Evolutionary conservation across 2,888 invertebrate genomes (phyloP), one percentile per base, ranked within the genome.

Genomic region (Pollenia labialis): DNA sequence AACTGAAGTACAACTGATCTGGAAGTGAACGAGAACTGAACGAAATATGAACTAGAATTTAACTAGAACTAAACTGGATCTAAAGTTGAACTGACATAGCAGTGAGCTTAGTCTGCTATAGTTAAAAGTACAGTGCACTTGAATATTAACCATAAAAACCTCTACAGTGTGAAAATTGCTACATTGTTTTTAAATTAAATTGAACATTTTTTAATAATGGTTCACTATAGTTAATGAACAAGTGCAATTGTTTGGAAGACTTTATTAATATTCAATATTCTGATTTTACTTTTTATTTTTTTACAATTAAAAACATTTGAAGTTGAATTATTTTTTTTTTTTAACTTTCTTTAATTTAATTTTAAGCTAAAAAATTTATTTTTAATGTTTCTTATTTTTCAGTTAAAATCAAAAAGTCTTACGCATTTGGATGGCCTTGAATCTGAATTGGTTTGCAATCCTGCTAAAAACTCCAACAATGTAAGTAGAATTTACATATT

Each of bases 261-360:
- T 97, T 97, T 94, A 95, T 97, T 90, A 95, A 97, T 77, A 97
- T 97, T 93, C 97, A 97, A 93, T 96, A 32, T 32, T 32, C 6
- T 32, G 32, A 32, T 32, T 97, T 97, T 89, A 97, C 8, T 0
- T 16, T 62, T 60, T 14, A 12, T 18, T 44, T 69, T 7, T 42
- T 2, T 14, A 32, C 8, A 32, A 48, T 23, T 32, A 32, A 32
- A 32, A 32, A 32, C 10, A 40, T 66, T 48, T 14, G 11, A 10
- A 50, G 4, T 44, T 75, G n/a, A 18, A 18, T 46, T 16, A 18
- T 64, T 52, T 23, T 8, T 68, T 64, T 85, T 62, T 66, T n/a
- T 12, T 42, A n/a, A 1, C 44, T 42, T 42, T n/a, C 40, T 6
- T 50, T 60, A 60, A 58, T 32, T 40, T 10, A 4, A 12, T 4